Percentiles rank a stretch among this genome's conserved stretches.
Conservation (phyloP, 2,888 invertebrate species). For the Machimus rusticus region DNA sequence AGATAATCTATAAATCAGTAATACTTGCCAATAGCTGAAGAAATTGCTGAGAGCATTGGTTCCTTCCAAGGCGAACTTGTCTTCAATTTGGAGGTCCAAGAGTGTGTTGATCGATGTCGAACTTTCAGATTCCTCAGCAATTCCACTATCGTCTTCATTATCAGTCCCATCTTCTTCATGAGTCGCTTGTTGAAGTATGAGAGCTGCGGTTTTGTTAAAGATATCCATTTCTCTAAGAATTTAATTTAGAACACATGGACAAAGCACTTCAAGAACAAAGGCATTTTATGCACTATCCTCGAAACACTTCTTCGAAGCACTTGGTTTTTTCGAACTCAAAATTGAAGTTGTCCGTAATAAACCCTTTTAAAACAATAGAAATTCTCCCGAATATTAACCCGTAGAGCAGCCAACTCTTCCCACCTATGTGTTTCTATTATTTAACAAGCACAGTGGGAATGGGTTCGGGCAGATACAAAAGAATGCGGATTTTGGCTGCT, state of each 20-base stretch:
- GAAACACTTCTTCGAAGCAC: neutral
- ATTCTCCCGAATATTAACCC: neutral
- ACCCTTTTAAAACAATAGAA: neutral
- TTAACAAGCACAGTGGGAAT: neutral
- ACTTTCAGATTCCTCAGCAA: constrained; percentile 52
- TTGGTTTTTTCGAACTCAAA: neutral
- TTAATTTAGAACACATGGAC: neutral
- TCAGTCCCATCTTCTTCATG: constrained; percentile 50
- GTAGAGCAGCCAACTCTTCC: neutral
- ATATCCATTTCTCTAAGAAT: neutral
- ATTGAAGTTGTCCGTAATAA: neutral
- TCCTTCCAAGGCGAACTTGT: constrained; percentile 34
- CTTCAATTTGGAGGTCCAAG: constrained; percentile 44
- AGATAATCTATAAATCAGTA: neutral
- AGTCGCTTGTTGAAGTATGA: neutral
- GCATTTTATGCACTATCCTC: neutral
- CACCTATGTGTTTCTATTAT: neutral
- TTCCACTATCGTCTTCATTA: constrained; percentile 54
- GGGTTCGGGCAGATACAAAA: neutral
- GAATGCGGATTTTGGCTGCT: constrained; percentile 31
- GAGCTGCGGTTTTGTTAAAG: neutral
- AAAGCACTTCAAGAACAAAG: neutral
- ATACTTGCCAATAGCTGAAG: constrained; percentile 51
- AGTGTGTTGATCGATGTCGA: constrained; percentile 24
- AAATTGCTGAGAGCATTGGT: constrained; percentile 48